Evolutionary conservation across 1,140 invertebrate species (phyloP).

Genomic region (Brachionus koreanus): DNA sequence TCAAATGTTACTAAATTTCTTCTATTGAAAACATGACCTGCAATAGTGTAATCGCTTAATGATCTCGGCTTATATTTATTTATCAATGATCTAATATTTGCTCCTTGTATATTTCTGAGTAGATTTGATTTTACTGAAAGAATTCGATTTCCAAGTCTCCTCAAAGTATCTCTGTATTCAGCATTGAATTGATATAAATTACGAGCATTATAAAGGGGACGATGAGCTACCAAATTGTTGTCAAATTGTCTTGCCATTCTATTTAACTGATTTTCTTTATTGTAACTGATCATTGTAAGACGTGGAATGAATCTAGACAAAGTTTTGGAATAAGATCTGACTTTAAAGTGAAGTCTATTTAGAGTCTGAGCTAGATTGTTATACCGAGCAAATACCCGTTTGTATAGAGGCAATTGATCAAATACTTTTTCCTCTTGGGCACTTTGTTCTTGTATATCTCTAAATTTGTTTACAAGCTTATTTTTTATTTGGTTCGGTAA

Average conservation of each 20-base stretch:
- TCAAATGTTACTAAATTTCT: slow-evolving; percentile 14
- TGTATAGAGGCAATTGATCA: not conserved
- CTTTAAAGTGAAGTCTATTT: not conserved
- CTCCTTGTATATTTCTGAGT: not conserved
- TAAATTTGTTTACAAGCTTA: not conserved
- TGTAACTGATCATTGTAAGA: not conserved
- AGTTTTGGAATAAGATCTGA: not conserved
- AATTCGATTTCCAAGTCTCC: not conserved
- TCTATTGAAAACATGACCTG: slow-evolving; percentile 17
- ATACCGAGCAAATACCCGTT: not conserved
- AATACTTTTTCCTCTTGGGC: not conserved
- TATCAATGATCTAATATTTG: not conserved
- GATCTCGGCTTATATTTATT: slow-evolving; percentile 38
- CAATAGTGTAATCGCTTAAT: not conserved
- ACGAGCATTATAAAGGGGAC: not conserved
- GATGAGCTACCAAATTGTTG: not conserved
- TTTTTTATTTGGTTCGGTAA: not conserved
- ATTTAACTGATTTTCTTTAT: not conserved
- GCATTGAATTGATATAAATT: slow-evolving; percentile 39
- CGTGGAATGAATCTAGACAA: not conserved
- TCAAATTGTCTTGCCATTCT: not conserved
- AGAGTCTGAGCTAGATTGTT: not conserved
- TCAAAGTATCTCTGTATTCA: slow-evolving; percentile 31
- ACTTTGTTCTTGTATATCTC: not conserved
- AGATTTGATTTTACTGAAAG: not conserved